Percentiles rank a stretch among this genome's conserved stretches.
These are phyloP conservation scores for Anoplopoma fimbria DNA, from an alignment of 2,113 vertebrate genomes.

Conservation along the genomic window DNA sequence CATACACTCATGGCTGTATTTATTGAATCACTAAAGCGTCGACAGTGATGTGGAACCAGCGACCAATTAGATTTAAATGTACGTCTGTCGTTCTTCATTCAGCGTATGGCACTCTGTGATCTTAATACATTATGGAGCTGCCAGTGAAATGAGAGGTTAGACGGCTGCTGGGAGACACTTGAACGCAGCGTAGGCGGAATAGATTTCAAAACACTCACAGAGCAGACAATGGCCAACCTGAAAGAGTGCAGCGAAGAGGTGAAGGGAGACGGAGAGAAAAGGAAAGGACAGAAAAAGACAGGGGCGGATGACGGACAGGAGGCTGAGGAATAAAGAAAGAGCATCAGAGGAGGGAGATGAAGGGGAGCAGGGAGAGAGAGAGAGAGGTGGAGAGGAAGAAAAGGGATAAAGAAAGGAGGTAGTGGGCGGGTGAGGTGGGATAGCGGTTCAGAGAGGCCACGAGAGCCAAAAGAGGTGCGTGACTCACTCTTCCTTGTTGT, in stretches of 20 bases:
- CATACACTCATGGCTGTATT: neutral
- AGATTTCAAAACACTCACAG: constrained; percentile 59
- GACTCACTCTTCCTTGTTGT: constrained; percentile 89
- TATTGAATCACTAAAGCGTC: constrained; percentile 9
- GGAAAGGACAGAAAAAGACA: neutral
- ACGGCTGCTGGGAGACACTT: constrained; percentile 63
- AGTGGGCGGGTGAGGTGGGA: constrained; percentile 41
- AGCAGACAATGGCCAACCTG: constrained; percentile 62
- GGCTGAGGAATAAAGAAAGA: neutral
- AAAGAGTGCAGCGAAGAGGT: constrained; percentile 42
- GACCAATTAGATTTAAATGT: constrained; percentile 26
- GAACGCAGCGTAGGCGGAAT: constrained; percentile 67
- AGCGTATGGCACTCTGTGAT: constrained; percentile 2
- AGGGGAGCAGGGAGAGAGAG: neutral
- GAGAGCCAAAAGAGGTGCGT: constrained; percentile 4
- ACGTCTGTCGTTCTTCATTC: constrained; percentile 29
- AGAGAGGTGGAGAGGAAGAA: neutral
- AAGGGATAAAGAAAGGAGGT: neutral
- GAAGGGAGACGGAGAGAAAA: constrained; percentile 20
- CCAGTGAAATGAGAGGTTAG: constrained; percentile 65
- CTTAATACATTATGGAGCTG: constrained; percentile 53
- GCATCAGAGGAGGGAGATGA: neutral
- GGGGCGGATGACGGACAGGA: neutral
- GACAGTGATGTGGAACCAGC: constrained; percentile 16
- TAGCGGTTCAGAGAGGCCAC: constrained; percentile 8